Conservation (phyloP, 2,797 vertebrate species). For the Falco peregrinus region DNA sequence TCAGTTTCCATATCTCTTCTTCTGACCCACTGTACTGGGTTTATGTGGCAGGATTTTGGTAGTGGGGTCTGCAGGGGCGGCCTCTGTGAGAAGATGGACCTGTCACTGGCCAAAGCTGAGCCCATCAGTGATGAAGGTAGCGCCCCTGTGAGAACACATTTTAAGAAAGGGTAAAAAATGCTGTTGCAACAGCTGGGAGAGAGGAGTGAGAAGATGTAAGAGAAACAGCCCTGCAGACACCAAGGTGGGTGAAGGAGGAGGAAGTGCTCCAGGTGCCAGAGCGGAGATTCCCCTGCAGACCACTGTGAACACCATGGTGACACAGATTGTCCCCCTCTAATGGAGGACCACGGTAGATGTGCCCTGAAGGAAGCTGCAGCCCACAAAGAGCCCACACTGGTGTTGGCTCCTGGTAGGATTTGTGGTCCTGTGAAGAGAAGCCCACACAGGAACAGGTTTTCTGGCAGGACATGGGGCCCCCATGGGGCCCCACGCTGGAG, state of each 20-base stretch:
- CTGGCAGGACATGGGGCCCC: background rate
- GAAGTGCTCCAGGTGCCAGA: background rate
- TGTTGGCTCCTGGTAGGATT: background rate
- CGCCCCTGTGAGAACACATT: background rate
- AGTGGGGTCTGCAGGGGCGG: background rate
- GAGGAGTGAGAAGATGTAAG: background rate
- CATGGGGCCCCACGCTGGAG: background rate
- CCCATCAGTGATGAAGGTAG: background rate
- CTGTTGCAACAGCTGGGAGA: background rate
- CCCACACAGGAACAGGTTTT: background rate
- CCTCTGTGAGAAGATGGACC: background rate
- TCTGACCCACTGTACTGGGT: background rate
- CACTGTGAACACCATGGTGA: background rate
- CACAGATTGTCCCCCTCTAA: fast-evolving
- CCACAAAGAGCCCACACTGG: background rate
- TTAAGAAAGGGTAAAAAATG: background rate
- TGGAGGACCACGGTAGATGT: background rate
- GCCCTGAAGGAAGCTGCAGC: background rate
- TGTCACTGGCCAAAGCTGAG: background rate
- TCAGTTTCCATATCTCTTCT: background rate
- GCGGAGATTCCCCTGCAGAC: background rate
- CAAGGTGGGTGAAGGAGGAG: background rate
- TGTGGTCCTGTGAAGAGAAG: background rate
- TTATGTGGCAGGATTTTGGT: background rate
- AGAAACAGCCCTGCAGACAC: background rate